Evolutionary conservation across 2,888 invertebrate genomes (phyloP), one percentile per base, ranked within the genome.

Genomic region (Tachina fera): DNA sequence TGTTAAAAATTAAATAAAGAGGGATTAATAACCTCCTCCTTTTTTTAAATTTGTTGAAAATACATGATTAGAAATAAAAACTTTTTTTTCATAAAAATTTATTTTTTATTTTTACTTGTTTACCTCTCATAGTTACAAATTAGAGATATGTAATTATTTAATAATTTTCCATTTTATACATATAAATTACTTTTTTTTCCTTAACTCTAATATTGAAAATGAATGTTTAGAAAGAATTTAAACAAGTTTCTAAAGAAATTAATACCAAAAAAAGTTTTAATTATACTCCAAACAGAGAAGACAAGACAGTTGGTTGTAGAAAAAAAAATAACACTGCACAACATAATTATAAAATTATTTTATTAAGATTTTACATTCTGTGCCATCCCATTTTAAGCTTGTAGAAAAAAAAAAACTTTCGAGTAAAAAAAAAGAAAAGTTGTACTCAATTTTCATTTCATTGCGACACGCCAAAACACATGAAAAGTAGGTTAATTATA

Each of bases 401-500:
- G 61, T 63, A 1, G 19, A 22, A n/a, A 6, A 16, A 61, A 8
- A 53, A 41, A 53, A 41, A 60, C 70, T 0, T 31, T 31, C 2
- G 6, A 31, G 6, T 31, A 31, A 14, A 31, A 60, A 6, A n/a
- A 65, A 65, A 53, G 47, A 60, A 75, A 81, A 83, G 49, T 77
- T 77, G 72, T 77, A 58, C 22, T 56, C 63, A 56, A 82, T 82
- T 70, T 82, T 47, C 56, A 72, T 75, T 82, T 82, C 51, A 47
- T 53, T 74, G 45, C 9, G 19, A 16, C 16, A 14, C 9, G 19
- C 9, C 41, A 53, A 45, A 31, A 31, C n/a, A 51, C 63, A 53
- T 43, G 19, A 84, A 71, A 86, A 53, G 65, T 86, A 47, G 86
- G 86, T 79, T 86, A 86, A 86, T 86, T 83, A 83, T 76, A n/a